Percentiles rank a stretch among this genome's conserved stretches.
Conservation (phyloP, 2,888 invertebrate genomes). For the Fragum sueziense region DNA sequence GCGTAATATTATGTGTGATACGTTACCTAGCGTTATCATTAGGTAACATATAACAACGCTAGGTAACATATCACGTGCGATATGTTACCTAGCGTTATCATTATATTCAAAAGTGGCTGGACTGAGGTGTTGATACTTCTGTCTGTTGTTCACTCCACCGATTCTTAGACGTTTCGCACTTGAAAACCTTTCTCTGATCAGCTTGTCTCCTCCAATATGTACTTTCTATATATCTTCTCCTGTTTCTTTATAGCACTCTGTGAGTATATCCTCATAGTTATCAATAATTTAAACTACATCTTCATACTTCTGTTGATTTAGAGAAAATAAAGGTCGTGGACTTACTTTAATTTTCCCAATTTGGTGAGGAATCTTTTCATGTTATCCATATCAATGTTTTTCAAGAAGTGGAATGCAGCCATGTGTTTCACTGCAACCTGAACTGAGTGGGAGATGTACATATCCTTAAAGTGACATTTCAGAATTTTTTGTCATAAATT, state of each 20-base stretch:
- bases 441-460: not conserved
- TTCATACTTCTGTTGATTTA: constrained; percentile 22
- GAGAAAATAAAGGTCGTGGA: not conserved
- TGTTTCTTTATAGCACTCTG: not conserved
- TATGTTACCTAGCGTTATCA: no score
- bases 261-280: constrained; percentile 13
- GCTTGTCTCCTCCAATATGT: constrained; percentile 34
- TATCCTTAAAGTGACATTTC: no score
- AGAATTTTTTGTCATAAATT: no score
- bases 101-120: constrained; percentile 17
- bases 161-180: constrained; percentile 30
- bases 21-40: no score
- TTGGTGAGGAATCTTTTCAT: not conserved
- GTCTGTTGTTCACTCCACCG: constrained; percentile 3
- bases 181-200: constrained; percentile 34
- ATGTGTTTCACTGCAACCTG: not conserved
- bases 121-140: constrained; percentile 1
- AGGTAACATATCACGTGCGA: no score
- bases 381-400: not conserved
- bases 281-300: constrained; percentile 27
- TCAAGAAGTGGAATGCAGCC: not conserved
- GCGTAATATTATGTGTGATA: no score
- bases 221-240: not conserved
- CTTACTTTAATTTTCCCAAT: not conserved
- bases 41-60: no score